These are phyloP conservation scores for Drosophila hydei DNA, from an alignment of 1,140 invertebrate species.

Conservation along the genomic window DNA sequence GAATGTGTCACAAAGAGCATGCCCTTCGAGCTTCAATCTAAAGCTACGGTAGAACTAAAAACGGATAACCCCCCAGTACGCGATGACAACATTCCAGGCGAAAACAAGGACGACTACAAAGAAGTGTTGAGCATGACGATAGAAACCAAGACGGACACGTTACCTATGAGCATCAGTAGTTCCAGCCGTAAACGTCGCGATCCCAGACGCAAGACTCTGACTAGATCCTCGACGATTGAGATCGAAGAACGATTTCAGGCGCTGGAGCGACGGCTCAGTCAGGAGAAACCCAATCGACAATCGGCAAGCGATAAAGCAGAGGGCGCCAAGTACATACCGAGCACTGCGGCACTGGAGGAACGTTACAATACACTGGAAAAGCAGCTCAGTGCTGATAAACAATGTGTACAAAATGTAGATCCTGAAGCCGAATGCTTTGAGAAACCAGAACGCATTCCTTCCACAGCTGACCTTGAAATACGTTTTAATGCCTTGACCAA, in stretches of 20 bases:
- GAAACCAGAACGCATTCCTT: slow-evolving; percentile 61
- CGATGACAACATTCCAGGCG: slow-evolving; percentile 70
- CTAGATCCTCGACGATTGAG: slow-evolving; percentile 76
- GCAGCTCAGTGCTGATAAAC: slow-evolving; percentile 62
- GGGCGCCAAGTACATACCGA: slow-evolving; percentile 61
- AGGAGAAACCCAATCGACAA: slow-evolving; percentile 42
- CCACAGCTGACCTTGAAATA: slow-evolving; percentile 66
- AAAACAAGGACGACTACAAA: slow-evolving; percentile 72
- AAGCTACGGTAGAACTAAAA: neutral
- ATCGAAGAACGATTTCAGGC: slow-evolving; percentile 74
- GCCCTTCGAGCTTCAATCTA: neutral
- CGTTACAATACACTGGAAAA: slow-evolving; percentile 68
- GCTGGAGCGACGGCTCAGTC: slow-evolving; percentile 62
- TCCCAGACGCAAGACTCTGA: slow-evolving; percentile 67
- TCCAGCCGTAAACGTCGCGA: slow-evolving; percentile 65
- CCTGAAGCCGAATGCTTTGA: slow-evolving; percentile 7
- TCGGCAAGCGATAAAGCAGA: slow-evolving; percentile 15
- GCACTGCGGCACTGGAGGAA: slow-evolving; percentile 69
- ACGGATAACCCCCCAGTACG: slow-evolving; percentile 46
- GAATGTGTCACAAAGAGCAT: slow-evolving; percentile 14
- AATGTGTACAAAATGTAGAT: slow-evolving; percentile 29
- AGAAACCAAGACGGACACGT: slow-evolving; percentile 26
- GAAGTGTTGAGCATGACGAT: slow-evolving; percentile 72
- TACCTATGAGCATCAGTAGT: slow-evolving; percentile 23
- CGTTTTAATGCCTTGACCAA: slow-evolving; percentile 70